phyloP scores from a whole-genome alignment of 2,113 vertebrate genomes.

The Ardeotis arabs region DNA sequence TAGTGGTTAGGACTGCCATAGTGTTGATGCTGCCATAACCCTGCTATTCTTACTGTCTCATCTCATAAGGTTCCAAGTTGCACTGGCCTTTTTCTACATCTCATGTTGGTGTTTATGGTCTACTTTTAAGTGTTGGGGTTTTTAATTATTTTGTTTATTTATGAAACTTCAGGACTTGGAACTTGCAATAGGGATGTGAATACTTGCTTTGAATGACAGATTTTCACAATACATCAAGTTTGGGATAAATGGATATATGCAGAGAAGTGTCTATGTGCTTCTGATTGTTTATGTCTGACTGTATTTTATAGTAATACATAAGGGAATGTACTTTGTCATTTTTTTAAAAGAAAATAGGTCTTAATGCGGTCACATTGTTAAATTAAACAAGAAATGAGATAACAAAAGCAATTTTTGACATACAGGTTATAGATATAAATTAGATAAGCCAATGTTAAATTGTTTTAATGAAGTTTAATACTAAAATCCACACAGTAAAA shows the following conservation, averaged over 20 bases:
- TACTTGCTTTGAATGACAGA: neutral
- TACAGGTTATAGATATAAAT: neutral
- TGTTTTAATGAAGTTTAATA: neutral
- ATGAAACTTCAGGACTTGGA: neutral
- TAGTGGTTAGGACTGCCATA: neutral
- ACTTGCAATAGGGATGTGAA: neutral
- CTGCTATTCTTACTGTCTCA: neutral
- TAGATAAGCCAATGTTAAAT: neutral
- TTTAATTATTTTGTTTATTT: neutral
- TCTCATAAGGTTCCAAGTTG: neutral
- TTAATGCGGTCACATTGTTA: neutral
- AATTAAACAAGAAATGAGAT: neutral
- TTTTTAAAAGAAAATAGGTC: neutral
- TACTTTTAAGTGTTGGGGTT: neutral
- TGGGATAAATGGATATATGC: neutral
- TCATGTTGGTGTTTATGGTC: neutral
- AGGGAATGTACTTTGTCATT: neutral
- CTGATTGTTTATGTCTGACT: neutral
- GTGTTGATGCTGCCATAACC: fast-evolving
- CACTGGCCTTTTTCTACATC: neutral
- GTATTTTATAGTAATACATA: neutral
- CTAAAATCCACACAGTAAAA: neutral
- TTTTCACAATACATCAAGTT: neutral
- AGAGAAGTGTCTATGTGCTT: neutral
- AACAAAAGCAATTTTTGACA: neutral